These are phyloP conservation scores for Patagioenas fasciata DNA, from an alignment of 2,113 vertebrate species.

Conservation along the genomic window DNA sequence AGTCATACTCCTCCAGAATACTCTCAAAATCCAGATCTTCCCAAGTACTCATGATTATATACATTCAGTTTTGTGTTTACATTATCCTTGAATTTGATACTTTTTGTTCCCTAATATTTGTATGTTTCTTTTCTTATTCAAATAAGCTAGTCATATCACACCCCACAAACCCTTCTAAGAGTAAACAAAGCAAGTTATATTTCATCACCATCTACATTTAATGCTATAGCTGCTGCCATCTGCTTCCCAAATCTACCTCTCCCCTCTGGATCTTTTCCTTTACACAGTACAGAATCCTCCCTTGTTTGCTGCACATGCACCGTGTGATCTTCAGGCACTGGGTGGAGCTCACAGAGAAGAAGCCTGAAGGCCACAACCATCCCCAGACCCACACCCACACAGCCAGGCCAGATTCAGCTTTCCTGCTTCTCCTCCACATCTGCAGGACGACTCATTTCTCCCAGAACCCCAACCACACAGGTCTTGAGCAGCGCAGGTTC, in stretches of 20 bases:
- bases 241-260: not conserved
- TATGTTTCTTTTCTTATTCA: not conserved
- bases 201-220: not conserved
- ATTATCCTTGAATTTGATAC: not conserved
- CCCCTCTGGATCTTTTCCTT: not conserved
- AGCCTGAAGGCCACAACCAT: fast-evolving
- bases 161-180: not conserved
- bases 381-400: not conserved
- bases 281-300: not conserved
- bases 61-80: not conserved
- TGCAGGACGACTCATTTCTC: not conserved
- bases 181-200: not conserved
- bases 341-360: not conserved
- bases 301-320: not conserved
- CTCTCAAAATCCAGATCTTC: not conserved
- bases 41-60: fast-evolving
- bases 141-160: not conserved
- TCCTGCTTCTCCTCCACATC: not conserved
- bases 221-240: not conserved
- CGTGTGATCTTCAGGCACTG: not conserved
- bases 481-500: not conserved
- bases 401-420: not conserved
- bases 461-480: fast-evolving
- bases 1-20: not conserved
- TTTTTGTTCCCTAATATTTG: not conserved